Evolutionary conservation across 2,888 invertebrate species (phyloP), one percentile per base, ranked within the genome.

Genomic region (Caenorhabditis sp.): DNA sequence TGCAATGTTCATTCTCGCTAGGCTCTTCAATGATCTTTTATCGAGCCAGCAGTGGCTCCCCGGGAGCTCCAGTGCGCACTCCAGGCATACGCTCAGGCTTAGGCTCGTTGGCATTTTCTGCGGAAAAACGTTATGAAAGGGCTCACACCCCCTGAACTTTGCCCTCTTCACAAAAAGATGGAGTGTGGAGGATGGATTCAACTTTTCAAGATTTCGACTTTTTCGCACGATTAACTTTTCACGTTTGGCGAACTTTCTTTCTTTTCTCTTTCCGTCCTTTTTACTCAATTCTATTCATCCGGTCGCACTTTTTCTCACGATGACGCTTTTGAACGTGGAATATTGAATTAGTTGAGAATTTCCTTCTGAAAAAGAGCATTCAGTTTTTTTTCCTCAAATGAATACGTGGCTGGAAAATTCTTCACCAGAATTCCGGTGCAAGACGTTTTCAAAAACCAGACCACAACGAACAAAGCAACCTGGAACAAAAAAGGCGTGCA

Each of bases 181-280:
- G 38, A 35, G n/a, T 31, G 19, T 54, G n/a, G 19, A 31, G 63
- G 31, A 35, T 51, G 63, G 63, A 68, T 69, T 81, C 69, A n/a
- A 51, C 59, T 63, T 79, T 70, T 77, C 77, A 70, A 58, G 66
- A 68, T 76, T 68, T 56, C 58, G 38, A 26, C 24, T 47, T 70
- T 77, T 77, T 77, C 77, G 70, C 77, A 77, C 77, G 77, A 77
- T 77, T 77, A 77, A 70, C 63, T 70, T 77, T 77, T 68, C 56
- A 58, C 63, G 24, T 63, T 66, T 63, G 31, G 59, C 41, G 63
- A 47, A 75, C 59, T 44, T 61, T 28, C 41, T 49, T 61, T 63
- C 41, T 26, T 56, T 38, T 54, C 12, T 10, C 6, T 38, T 49
- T 51, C 26, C 16, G 44, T 47, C 56, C 61, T 80, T 70, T 38